These are phyloP conservation scores for Steromphala cineraria DNA, from an alignment of 2,888 invertebrate genomes.

Conservation along the genomic window DNA sequence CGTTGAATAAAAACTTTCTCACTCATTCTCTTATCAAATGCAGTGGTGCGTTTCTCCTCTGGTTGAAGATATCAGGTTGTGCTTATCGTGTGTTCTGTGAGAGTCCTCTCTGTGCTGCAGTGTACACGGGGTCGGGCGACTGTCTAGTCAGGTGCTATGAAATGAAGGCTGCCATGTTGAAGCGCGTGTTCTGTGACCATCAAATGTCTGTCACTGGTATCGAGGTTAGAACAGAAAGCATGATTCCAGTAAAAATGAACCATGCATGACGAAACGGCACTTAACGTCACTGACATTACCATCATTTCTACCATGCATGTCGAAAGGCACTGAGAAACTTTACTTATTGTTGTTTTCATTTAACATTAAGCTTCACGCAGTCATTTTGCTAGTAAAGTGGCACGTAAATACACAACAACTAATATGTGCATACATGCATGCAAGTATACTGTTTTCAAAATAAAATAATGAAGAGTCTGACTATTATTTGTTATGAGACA, in stretches of 20 bases:
- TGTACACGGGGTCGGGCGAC: conserved; percentile 77
- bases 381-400: background rate
- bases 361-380: background rate
- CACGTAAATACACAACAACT: background rate
- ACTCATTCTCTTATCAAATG: no score
- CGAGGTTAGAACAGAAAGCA: conserved; percentile 64
- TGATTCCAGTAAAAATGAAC: background rate
- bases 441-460: no score
- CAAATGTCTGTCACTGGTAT: conserved; percentile 73
- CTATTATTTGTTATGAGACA: no score
- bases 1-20: no score
- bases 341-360: background rate
- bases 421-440: no score
- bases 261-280: background rate
- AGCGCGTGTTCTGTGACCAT: conserved; percentile 74
- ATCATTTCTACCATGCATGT: no score
- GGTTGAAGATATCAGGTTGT: background rate
- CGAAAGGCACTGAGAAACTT: no score
- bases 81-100: background rate
- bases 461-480: no score
- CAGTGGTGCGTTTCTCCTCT: no score
- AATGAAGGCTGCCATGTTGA: conserved; percentile 75
- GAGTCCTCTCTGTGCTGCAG: conserved; percentile 49
- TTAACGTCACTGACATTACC: background rate
- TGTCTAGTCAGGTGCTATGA: conserved; percentile 74